phyloP scores from a whole-genome alignment of 2,113 vertebrate species.

The Pogona vitticeps region DNA sequence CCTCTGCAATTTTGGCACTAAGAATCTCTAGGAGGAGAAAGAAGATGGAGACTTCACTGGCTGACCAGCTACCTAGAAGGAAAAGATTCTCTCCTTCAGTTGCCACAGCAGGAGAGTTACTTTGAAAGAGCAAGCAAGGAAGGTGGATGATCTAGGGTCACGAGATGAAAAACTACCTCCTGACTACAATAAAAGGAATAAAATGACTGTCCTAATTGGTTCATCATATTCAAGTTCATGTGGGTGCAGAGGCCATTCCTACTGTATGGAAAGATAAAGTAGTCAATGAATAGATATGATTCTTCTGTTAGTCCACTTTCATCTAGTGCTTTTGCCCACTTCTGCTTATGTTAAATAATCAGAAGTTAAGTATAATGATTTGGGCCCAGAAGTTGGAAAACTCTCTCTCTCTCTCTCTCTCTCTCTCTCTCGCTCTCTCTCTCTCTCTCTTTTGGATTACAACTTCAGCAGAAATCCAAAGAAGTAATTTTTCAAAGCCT shows the following conservation, averaged over 20 bases:
- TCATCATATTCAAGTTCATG: background rate
- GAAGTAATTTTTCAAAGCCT: too few species aligned
- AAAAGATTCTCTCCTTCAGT: background rate
- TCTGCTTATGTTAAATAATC: background rate
- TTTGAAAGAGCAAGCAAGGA: background rate
- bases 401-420: too few species aligned
- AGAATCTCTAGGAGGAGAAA: background rate
- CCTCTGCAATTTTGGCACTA: background rate
- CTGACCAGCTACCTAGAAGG: background rate
- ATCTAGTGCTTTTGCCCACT: background rate
- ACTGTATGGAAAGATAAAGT: background rate
- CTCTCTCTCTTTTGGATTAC: too few species aligned
- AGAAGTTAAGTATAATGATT: background rate
- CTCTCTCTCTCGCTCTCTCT: too few species aligned
- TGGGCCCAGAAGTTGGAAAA: too few species aligned
- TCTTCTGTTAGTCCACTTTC: background rate
- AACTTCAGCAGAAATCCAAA: too few species aligned
- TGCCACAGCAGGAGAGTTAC: background rate
- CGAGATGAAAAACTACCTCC: background rate
- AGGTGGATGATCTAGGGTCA: background rate
- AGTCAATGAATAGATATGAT: background rate
- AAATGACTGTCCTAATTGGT: background rate
- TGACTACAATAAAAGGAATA: background rate
- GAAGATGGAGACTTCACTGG: background rate
- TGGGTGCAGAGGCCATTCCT: background rate